These are phyloP conservation scores for Momotus momota DNA, from an alignment of 2,797 vertebrate species.

Conservation along the genomic window DNA sequence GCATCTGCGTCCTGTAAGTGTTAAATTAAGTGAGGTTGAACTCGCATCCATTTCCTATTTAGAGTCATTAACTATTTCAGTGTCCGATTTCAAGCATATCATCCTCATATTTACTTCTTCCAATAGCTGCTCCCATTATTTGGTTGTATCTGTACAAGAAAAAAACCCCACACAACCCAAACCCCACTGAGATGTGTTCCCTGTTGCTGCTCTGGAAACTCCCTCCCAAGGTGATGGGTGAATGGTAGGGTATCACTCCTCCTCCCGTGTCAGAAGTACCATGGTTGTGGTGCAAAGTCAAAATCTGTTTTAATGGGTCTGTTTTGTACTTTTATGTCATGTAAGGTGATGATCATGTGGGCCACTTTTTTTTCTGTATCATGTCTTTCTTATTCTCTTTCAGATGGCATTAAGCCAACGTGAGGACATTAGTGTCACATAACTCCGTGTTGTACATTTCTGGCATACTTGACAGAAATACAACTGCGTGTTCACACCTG, in stretches of 20 bases:
- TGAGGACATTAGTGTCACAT: background rate
- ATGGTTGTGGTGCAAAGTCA: background rate
- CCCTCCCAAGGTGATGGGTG: background rate
- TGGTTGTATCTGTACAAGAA: background rate
- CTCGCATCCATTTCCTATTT: background rate
- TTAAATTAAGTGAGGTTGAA: background rate
- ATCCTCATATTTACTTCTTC: background rate
- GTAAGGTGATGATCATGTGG: too few species aligned
- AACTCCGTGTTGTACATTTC: background rate
- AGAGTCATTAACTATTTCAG: background rate
- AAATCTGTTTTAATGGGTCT: background rate
- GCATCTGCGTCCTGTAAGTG: background rate
- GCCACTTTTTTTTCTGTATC: background rate
- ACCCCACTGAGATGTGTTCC: background rate
- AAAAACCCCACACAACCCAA: fast-evolving
- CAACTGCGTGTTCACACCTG: fast-evolving
- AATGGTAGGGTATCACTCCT: background rate
- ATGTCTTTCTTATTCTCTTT: background rate
- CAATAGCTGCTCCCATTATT: background rate
- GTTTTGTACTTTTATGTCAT: background rate
- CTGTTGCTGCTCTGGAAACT: background rate
- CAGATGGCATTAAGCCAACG: background rate
- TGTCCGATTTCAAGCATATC: background rate
- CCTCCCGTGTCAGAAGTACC: background rate
- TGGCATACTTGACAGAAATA: background rate